phyloP scores from a whole-genome alignment of 2,113 vertebrate genomes.

The Ranitomeya variabilis region DNA sequence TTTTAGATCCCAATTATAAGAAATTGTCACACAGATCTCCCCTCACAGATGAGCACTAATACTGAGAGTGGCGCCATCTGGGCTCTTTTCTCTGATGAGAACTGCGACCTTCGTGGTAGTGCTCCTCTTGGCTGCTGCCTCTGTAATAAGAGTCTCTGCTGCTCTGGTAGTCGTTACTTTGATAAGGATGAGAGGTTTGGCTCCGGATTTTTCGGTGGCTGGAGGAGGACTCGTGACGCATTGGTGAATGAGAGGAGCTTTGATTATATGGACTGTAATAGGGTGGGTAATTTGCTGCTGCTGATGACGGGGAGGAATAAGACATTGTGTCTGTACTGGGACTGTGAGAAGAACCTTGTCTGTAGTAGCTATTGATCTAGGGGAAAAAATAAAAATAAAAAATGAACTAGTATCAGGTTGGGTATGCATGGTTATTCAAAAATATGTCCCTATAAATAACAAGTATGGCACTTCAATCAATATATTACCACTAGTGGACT shows the following conservation, averaged over 20 bases:
- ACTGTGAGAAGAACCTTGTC: conserved; percentile 70
- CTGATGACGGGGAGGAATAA: conserved; percentile 59
- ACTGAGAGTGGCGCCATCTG: conserved; percentile 74
- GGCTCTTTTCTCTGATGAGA: neutral
- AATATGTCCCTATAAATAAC: no score
- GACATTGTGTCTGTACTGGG: conserved; percentile 64
- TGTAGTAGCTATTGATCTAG: conserved; percentile 78
- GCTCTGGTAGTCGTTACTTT: conserved; percentile 64
- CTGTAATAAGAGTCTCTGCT: conserved; percentile 73
- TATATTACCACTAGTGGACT: no score
- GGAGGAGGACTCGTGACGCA: conserved; percentile 64
- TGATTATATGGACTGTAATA: conserved; percentile 58
- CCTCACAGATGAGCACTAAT: conserved; percentile 49
- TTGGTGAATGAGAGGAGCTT: conserved; percentile 32
- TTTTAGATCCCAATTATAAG: neutral
- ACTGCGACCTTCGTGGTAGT: conserved; percentile 59
- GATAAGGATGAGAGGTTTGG: conserved; percentile 69
- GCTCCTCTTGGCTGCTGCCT: conserved; percentile 68
- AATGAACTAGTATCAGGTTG: no score
- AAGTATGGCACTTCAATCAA: no score
- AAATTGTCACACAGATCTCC: neutral
- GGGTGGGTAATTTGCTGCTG: conserved; percentile 59
- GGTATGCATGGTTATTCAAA: no score
- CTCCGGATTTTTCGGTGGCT: conserved; percentile 66
- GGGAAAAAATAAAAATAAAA: neutral